Evolutionary conservation across 2,797 vertebrate species (phyloP).

Genomic region (Botia almorhae): DNA sequence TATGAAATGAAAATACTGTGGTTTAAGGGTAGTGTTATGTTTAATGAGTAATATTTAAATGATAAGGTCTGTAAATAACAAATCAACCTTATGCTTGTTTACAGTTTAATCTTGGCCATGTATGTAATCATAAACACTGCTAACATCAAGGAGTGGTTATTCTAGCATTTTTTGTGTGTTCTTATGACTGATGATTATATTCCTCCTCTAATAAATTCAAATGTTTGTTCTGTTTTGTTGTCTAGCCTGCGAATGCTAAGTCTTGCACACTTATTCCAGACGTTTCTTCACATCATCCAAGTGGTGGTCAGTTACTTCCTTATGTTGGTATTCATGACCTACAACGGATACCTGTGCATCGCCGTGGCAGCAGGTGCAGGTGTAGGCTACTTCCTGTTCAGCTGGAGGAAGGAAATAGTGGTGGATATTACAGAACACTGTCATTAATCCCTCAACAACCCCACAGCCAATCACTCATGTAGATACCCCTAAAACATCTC

Average conservation of each 20-base stretch:
- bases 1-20: background rate
- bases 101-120: background rate
- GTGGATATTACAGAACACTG: slow-evolving; percentile 99
- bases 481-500: background rate
- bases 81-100: background rate
- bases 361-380: slow-evolving; percentile 90
- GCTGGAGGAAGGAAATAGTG: slow-evolving; percentile 96
- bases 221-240: slow-evolving; percentile 46
- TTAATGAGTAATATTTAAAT: background rate
- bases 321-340: slow-evolving; percentile 99
- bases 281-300: slow-evolving; percentile 90
- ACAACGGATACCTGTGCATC: slow-evolving; percentile 96
- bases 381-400: slow-evolving; percentile 95
- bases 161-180: background rate
- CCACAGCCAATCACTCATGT: slow-evolving; percentile 8
- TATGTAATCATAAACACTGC: background rate
- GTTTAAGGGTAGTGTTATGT: too few species aligned
- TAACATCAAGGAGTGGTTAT: background rate
- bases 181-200: background rate
- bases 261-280: slow-evolving; percentile 90
- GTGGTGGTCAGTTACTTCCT: slow-evolving; percentile 96
- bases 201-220: background rate
- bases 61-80: slow-evolving; percentile 2
- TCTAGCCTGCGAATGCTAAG: slow-evolving; percentile 93
- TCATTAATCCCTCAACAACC: slow-evolving; percentile 75